Evolutionary conservation across 2,113 vertebrate genomes (phyloP).

Genomic region (Alces alces): DNA sequence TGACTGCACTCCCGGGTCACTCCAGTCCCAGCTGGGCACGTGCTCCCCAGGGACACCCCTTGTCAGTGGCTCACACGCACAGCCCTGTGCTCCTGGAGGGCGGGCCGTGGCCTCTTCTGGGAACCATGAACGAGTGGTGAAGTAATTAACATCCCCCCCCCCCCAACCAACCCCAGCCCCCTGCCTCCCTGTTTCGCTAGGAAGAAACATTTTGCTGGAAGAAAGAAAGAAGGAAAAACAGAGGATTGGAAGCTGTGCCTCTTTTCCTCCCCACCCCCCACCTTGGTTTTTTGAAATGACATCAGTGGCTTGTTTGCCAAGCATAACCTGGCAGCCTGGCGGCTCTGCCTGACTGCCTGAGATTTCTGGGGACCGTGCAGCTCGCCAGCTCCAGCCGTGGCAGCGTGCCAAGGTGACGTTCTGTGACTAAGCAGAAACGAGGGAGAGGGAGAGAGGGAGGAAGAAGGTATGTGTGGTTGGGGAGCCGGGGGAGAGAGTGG

Average conservation of each 20-base stretch:
- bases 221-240: constrained; percentile 20
- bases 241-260: constrained; percentile 14
- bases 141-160: constrained; percentile 7
- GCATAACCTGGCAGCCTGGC: constrained; percentile 62
- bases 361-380: constrained; percentile 44
- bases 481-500: constrained; percentile 64
- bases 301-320: constrained; percentile 61
- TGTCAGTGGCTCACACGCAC: not conserved
- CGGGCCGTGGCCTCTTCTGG: not conserved
- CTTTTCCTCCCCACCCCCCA: not conserved
- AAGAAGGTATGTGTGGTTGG: constrained; percentile 72
- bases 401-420: constrained; percentile 62
- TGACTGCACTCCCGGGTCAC: not conserved
- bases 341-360: constrained; percentile 52
- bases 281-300: not conserved
- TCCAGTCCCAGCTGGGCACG: constrained; percentile 43
- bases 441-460: constrained; percentile 54
- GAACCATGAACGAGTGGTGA: constrained; percentile 20
- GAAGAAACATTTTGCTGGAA: constrained; percentile 1
- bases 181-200: not conserved
- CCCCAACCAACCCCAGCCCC: not conserved
- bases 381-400: constrained; percentile 45
- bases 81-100: not conserved
- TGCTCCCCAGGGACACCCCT: not conserved
- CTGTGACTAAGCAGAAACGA: constrained; percentile 51